phyloP scores from a whole-genome alignment of 2,797 vertebrate species.

The Chaenodraco wilsoni region DNA sequence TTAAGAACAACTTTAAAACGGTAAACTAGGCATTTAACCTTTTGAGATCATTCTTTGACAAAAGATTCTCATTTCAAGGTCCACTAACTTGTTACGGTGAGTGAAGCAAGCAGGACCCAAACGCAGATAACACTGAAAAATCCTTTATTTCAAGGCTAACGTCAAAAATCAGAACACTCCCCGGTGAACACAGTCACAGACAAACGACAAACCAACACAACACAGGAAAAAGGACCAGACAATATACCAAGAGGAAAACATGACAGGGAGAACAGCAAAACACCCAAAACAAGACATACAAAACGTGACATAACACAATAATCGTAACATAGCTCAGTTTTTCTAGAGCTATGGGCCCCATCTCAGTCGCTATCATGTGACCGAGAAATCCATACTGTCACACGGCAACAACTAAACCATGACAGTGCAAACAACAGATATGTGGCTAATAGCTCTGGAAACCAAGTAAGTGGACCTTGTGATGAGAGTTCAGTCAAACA shows the following conservation, averaged over 20 bases:
- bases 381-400: background rate
- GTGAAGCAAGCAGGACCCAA: too few relatives aligned
- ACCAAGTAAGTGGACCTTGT: background rate
- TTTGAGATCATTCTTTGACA: background rate
- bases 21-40: background rate
- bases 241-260: too few relatives aligned
- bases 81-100: background rate
- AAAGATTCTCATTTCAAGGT: background rate
- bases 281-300: too few relatives aligned
- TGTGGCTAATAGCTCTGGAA: background rate
- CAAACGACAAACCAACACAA: too few relatives aligned
- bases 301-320: too few relatives aligned
- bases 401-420: background rate
- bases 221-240: too few relatives aligned
- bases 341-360: background rate
- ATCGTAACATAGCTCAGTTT: background rate
- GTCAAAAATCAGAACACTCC: too few relatives aligned
- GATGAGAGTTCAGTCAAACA: background rate
- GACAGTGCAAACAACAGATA: constrained; percentile 6
- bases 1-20: background rate
- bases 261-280: too few relatives aligned
- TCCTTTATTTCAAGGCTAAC: too few relatives aligned
- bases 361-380: constrained; percentile 5
- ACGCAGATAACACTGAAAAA: too few relatives aligned
- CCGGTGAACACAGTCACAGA: too few relatives aligned